Conservation (phyloP, 2,797 vertebrate genomes). For the Oophaga sylvatica region DNA sequence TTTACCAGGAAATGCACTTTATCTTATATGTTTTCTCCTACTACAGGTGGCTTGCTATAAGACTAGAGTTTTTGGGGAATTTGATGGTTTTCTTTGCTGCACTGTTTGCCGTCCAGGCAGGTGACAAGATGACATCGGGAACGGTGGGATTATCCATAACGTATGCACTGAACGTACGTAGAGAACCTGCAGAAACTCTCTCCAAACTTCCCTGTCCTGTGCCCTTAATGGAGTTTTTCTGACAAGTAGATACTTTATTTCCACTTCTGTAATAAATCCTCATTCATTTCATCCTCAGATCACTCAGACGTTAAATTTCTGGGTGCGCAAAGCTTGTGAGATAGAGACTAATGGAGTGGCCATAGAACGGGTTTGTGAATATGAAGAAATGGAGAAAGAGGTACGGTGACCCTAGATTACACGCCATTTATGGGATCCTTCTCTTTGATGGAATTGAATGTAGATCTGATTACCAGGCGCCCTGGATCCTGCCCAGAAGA, state of each 20-base stretch:
- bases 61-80: conserved; percentile 72
- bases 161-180: conserved; percentile 75
- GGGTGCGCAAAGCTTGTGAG: conserved; percentile 71
- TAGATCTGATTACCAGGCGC: conserved; percentile 64
- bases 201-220: not conserved
- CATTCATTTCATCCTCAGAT: conserved; percentile 65
- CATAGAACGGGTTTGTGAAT: conserved; percentile 71
- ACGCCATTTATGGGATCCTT: not conserved
- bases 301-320: conserved; percentile 71
- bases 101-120: conserved; percentile 65
- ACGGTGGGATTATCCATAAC: conserved; percentile 71
- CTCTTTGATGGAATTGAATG: not conserved
- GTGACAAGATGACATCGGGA: conserved; percentile 66
- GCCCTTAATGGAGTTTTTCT: not conserved
- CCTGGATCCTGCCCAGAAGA: conserved; percentile 66
- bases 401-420: conserved; percentile 57
- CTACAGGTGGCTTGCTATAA: conserved; percentile 70
- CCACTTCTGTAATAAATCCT: not conserved
- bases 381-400: conserved; percentile 71
- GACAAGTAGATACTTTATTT: not conserved
- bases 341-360: conserved; percentile 70
- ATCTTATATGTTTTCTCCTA: not conserved
- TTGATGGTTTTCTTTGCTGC: conserved; percentile 72
- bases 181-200: not conserved
- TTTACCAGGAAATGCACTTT: not conserved